Conservation (phyloP, 2,797 vertebrate species). For the Coregonus suidteri region DNA sequence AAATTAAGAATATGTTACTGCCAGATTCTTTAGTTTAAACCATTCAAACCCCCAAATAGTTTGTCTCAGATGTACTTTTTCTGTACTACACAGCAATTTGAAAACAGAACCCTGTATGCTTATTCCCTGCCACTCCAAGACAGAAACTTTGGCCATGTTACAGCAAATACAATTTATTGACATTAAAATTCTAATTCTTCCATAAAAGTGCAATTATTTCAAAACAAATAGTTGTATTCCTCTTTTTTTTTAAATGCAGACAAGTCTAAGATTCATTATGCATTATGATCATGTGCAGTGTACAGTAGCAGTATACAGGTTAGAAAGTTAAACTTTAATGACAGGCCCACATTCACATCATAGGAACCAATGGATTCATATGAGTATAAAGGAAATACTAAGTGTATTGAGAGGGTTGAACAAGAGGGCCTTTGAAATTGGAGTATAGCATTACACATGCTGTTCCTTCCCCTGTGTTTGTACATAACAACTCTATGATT, state of each 20-base stretch:
- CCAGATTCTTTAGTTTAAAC: neutral
- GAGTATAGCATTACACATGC: no score
- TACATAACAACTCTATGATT: no score
- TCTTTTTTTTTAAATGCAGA: neutral
- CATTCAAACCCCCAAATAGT: neutral
- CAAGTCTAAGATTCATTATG: neutral
- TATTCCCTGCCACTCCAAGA: neutral
- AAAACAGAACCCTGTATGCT: no score
- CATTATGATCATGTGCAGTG: neutral
- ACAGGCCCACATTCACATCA: no score
- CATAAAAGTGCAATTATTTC: neutral
- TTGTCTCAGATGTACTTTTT: no score
- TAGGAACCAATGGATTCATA: no score
- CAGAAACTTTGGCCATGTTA: neutral
- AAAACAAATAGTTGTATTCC: neutral
- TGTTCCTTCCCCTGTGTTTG: no score
- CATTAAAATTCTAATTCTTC: neutral
- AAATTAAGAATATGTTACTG: no score
- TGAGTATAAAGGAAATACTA: no score
- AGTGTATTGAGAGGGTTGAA: no score
- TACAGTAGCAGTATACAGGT: neutral
- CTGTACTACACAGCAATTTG: no score
- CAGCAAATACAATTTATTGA: neutral
- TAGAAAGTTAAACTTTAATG: neutral
- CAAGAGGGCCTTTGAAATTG: no score